Base-by-base conservation (phyloP, 2,797 vertebrate genomes). In the Eulemur coronatus region DNA sequence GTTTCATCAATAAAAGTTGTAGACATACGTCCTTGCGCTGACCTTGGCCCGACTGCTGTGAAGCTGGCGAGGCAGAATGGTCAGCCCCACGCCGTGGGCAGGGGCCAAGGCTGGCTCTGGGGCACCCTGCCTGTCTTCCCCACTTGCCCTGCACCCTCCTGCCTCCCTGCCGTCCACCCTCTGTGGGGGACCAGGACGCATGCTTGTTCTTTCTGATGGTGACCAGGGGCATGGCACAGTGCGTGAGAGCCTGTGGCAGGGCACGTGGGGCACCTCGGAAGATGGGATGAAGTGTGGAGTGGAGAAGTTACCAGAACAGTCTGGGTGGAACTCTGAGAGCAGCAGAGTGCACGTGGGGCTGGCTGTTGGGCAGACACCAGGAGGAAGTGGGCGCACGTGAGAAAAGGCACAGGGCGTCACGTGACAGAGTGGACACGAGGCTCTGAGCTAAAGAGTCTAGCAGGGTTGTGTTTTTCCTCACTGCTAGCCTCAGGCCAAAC, bases 41-140 rank as follows among this genome's bases (percentile, higher is more conserved):
- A 48, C 26, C 50, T 35, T 82, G 65, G 35, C 1, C 1, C 4
- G 75, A 28, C 57, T 89, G 28, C 78, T 50, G 65, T 78, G 55
- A 75, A 91, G 82, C 57, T 59, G 57, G 57, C 4, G 24, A 59
- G 57, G 26, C 57, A 59, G 57, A 59, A 28, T 0, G 86, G 96
- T 95, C 94, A 94, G 94, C 92, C 93, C 95, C 75, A 35, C 86
- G 80, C 82, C 89, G 61, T 80, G 94, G 96, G 86, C 57, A 52
- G 94, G 85, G 86, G 72, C 65, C 91, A 97, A 96, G 94, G 35
- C 17, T 78, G 43, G 79, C 30, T 55, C 48, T 52, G 35, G 84
- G 35, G 41, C 48, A 38, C 26, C 24, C 52, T 57, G 55, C 35
- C 43, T 82, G 4, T 46, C 81, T 48, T 38, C 48, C 69, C 38